Base-by-base conservation (phyloP, 2,797 vertebrate species). In the Erithacus rubecula region DNA sequence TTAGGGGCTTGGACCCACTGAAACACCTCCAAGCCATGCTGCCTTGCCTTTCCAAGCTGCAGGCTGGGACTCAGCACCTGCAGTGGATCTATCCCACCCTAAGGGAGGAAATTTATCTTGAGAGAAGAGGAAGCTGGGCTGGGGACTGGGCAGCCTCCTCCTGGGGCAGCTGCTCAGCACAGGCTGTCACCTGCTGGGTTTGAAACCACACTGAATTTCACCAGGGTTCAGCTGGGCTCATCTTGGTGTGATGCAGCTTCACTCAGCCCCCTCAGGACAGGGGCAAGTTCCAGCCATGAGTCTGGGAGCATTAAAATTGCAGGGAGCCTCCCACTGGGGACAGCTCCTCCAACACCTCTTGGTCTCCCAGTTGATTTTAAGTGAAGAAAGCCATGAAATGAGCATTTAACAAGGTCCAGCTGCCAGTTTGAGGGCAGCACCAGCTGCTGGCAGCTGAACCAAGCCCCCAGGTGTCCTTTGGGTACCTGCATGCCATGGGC, bases 381-480 rank as follows among this genome's bases (percentile, higher is more conserved):
- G 64, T 55, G 36, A 65, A 79, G 46, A 56, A 72, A 60, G 46
- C n/a, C 68, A 69, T 43, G 26, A 78, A 84, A 71, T 0, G 0
- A 72, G 39, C 39, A 15, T 0, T 0, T 55, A 27, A 47, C 1
- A 1, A 30, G 19, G 39, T 39, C 11, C 5, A 11, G 46, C 1
- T 2, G 37, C 55, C 20, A 10, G 30, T 72, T 22, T 1, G 1
- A 67, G 63, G 68, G 51, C 30, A 59, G 62, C 30, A 26, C 1
- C 10, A 29, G 41, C 63, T 88, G 39, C 34, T 85, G 69, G 34
- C 20, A 62, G 52, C 60, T 0, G 78, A 62, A 27, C 53, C 32
- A 2, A 53, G 58, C 70, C 49, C 13, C 9, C 0, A 1, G 55
- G 9, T 43, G 16, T 58, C 21, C 36, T 78, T 68, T 3, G 37